Percentiles rank a stretch among this genome's conserved stretches.
These are phyloP conservation scores for Motacilla tschutschensis DNA, from an alignment of 2,113 vertebrate genomes.

Conservation along the genomic window DNA sequence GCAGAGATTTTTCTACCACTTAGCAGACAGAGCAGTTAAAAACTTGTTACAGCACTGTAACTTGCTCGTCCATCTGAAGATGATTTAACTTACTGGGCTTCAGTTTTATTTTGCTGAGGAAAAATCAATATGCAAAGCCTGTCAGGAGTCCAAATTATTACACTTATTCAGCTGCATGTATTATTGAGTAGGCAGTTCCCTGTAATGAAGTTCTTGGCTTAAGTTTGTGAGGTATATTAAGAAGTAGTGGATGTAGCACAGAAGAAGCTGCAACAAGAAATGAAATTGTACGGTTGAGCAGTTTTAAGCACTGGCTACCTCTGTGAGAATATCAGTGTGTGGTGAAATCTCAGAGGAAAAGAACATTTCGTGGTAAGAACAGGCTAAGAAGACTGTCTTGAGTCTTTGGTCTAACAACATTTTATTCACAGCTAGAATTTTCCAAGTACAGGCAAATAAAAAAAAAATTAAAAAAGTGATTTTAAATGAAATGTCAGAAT, in stretches of 20 bases:
- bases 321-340: not conserved
- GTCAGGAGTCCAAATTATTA: slow-evolving; percentile 45
- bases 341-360: not conserved
- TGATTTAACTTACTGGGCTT: slow-evolving; percentile 26
- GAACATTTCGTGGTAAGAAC: not conserved
- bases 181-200: slow-evolving; percentile 40
- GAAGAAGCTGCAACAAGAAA: not conserved
- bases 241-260: not conserved
- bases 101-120: slow-evolving; percentile 45
- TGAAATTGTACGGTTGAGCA: not conserved
- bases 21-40: not conserved
- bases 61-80: not conserved
- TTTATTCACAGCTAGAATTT: not conserved
- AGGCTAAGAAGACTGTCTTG: not conserved
- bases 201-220: slow-evolving; percentile 55
- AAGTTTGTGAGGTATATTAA: slow-evolving; percentile 33
- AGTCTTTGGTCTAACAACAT: not conserved
- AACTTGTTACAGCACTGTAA: not conserved
- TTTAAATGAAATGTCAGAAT: not conserved
- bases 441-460: not conserved
- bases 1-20: not conserved
- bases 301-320: not conserved
- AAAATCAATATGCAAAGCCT: slow-evolving; percentile 52
- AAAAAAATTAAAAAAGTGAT: not conserved
- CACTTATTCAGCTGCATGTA: slow-evolving; percentile 24